These are phyloP conservation scores for Habroteleia sp. DNA, from an alignment of 2,888 invertebrate species.

Conservation along the genomic window DNA sequence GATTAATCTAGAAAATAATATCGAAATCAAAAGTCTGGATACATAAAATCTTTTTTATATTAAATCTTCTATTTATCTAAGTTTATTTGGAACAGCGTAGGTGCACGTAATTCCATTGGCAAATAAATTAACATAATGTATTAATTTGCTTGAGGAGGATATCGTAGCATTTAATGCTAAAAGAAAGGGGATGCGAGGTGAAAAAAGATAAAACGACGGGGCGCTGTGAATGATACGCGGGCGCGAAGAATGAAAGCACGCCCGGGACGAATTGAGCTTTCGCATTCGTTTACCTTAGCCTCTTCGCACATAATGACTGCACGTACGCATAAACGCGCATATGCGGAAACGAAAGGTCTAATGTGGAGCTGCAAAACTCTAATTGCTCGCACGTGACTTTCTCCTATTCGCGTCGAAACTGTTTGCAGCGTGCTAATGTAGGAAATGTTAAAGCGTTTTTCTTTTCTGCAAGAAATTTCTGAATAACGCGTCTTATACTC, in stretches of 20 bases:
- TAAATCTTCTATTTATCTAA: too few species aligned
- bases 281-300: conserved; percentile 33
- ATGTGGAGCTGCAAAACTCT: conserved; percentile 57
- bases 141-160: conserved; percentile 21
- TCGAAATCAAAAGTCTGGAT: too few species aligned
- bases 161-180: conserved; percentile 9
- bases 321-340: conserved; percentile 44
- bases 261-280: conserved; percentile 32
- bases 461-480: conserved; percentile 21
- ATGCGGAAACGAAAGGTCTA: conserved; percentile 57
- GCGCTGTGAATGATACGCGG: conserved; percentile 34
- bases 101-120: conserved; percentile 1
- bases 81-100: too few species aligned
- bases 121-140: conserved; percentile 37
- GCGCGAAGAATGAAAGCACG: conserved; percentile 50
- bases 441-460: conserved; percentile 46
- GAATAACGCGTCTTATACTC: conserved; percentile 22
- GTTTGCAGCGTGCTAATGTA: conserved; percentile 40
- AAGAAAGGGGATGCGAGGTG: conserved; percentile 4
- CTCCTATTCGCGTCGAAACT: conserved; percentile 39
- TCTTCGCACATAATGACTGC: conserved; percentile 9
- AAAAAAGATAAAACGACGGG: conserved; percentile 28
- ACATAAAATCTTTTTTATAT: too few species aligned
- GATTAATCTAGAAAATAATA: too few species aligned
- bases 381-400: conserved; percentile 64